phyloP scores from a whole-genome alignment of 2,113 vertebrate species.

The Camelus bactrianus region DNA sequence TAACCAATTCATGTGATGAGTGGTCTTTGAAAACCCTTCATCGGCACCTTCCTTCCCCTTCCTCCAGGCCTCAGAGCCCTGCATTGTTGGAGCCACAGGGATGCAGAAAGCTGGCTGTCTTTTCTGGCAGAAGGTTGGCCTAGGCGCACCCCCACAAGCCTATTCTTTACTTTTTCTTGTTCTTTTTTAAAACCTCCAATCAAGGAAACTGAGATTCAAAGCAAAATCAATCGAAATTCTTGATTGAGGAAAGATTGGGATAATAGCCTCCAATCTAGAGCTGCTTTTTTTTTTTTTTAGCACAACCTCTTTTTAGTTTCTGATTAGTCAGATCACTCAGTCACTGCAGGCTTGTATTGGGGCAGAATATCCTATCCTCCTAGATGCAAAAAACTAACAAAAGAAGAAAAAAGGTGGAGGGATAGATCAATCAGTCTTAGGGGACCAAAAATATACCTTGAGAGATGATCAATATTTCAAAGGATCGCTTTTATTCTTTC shows the following conservation, averaged over 20 bases:
- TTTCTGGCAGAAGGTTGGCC: background rate
- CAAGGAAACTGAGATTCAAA: constrained; percentile 32
- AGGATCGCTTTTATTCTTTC: background rate
- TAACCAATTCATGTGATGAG: background rate
- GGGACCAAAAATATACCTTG: background rate
- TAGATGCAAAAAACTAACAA: background rate
- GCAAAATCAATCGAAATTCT: constrained; percentile 43
- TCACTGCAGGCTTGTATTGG: background rate
- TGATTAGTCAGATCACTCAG: background rate
- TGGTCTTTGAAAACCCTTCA: background rate
- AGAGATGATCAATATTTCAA: constrained; percentile 23
- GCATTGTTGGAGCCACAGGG: fast-evolving
- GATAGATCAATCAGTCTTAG: background rate
- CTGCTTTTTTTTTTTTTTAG: background rate
- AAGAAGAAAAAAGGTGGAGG: background rate
- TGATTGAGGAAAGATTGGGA: background rate
- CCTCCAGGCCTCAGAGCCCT: background rate
- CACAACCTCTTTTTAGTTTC: background rate
- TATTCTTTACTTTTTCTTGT: background rate
- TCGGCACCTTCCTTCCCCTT: background rate
- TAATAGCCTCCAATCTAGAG: background rate
- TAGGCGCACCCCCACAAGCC: background rate
- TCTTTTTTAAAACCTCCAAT: background rate
- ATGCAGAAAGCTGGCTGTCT: background rate
- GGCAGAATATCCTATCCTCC: background rate